A percentile compares a stretch with the other conserved stretches of the same genome.
Conservation (phyloP, 2,888 invertebrate genomes). For the Eretmocerus hayati region DNA sequence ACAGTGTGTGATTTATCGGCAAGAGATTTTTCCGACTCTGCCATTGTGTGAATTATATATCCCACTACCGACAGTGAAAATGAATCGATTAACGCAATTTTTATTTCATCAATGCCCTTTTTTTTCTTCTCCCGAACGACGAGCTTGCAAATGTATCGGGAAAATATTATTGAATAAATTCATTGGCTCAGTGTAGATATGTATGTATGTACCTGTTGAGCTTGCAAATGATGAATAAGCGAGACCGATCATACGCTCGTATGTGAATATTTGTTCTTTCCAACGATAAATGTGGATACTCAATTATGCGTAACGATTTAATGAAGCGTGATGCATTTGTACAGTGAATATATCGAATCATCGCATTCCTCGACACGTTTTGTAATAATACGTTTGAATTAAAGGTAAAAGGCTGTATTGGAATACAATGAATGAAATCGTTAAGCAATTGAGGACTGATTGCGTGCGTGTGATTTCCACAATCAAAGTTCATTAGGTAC, state of each 20-base stretch:
- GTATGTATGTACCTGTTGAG: slow-evolving; percentile 20
- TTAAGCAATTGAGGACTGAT: too few relatives aligned
- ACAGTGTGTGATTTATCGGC: slow-evolving; percentile 18
- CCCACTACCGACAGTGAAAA: slow-evolving; percentile 12
- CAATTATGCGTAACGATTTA: slow-evolving; percentile 8
- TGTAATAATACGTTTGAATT: too few relatives aligned
- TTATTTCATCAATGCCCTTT: neutral
- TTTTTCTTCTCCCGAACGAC: slow-evolving; percentile 7
- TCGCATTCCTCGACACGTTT: too few relatives aligned
- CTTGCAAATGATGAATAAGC: slow-evolving; percentile 20
- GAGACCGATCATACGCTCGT: slow-evolving; percentile 17
- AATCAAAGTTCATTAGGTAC: too few relatives aligned
- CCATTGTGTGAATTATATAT: slow-evolving; percentile 17
- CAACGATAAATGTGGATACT: slow-evolving; percentile 4
- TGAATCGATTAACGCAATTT: slow-evolving; percentile 17
- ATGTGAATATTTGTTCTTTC: slow-evolving; percentile 19
- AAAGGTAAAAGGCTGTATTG: too few relatives aligned
- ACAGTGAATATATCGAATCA: too few relatives aligned
- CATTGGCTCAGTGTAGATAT: too few relatives aligned
- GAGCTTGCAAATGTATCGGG: neutral
- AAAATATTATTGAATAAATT: slow-evolving; percentile 18
- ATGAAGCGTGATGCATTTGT: too few relatives aligned
- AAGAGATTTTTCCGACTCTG: slow-evolving; percentile 19
- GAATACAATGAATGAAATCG: too few relatives aligned
- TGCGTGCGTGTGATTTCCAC: too few relatives aligned